A percentile compares a stretch with the other conserved stretches of the same genome.
phyloP scores from a whole-genome alignment of 2,797 vertebrate species.

The Gymnothorax reevesii region DNA sequence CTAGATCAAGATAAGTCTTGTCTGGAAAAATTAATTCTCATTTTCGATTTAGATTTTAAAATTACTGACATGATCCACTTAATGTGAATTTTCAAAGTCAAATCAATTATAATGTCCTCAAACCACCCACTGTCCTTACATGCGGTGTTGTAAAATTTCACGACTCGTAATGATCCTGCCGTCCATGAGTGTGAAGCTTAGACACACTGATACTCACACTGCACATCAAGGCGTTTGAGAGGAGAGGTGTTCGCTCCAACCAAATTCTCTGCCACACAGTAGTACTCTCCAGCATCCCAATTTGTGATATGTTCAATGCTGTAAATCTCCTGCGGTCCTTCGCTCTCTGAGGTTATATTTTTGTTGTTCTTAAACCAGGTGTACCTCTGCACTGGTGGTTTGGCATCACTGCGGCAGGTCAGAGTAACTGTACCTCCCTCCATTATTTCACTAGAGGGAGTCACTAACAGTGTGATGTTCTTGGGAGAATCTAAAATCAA shows the following conservation, averaged over 20 bases:
- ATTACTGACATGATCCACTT: no score
- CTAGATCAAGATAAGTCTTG: no score
- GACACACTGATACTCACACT: conserved; percentile 1
- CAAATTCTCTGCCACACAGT: neutral
- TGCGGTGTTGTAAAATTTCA: no score
- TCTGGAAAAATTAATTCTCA: no score
- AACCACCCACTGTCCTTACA: no score
- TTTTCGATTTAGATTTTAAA: no score
- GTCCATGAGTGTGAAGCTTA: no score
- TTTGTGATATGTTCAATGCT: neutral
- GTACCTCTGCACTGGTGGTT: conserved; percentile 16
- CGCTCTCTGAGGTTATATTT: neutral
- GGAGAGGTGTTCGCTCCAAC: neutral
- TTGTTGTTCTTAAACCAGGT: conserved; percentile 22
- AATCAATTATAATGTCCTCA: no score
- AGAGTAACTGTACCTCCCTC: neutral
- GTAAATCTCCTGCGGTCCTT: neutral
- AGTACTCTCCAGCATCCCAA: conserved; percentile 4
- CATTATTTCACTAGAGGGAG: conserved; percentile 15
- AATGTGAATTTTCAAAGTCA: no score
- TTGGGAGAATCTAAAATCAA: neutral
- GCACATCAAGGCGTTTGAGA: neutral
- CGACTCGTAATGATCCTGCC: no score
- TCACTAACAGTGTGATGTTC: neutral
- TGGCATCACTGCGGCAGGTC: conserved; percentile 5